Conservation (phyloP, 1,140 invertebrate species). For the Drusus annulatus region DNA sequence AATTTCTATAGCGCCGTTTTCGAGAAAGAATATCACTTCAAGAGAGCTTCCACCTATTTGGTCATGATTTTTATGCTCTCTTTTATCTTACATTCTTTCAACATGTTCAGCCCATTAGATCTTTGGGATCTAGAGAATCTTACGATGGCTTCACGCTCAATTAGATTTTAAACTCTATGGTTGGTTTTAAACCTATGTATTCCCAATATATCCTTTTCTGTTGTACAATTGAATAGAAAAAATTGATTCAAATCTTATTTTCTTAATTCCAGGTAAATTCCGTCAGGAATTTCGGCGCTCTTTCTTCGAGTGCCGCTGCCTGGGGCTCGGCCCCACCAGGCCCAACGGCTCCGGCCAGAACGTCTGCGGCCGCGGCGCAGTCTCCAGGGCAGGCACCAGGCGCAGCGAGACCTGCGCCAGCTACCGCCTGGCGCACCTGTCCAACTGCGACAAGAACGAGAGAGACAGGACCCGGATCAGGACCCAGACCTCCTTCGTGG, state of each 20-base stretch:
- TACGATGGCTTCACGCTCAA: no score
- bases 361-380: constrained; percentile 62
- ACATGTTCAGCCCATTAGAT: no score
- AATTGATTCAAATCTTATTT: no score
- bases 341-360: constrained; percentile 64
- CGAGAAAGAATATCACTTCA: background rate
- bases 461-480: constrained; percentile 66
- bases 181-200: no score
- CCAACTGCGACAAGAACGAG: constrained; percentile 67
- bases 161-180: no score
- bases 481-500: constrained; percentile 68
- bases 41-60: background rate
- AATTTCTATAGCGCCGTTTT: no score
- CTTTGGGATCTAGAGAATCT: no score
- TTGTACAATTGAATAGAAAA: no score
- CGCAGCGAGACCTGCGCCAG: constrained; percentile 68
- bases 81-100: no score
- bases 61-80: no score
- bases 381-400: constrained; percentile 42
- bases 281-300: constrained; percentile 70
- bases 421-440: constrained; percentile 67
- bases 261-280: constrained; percentile 65
- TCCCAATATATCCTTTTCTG: no score
- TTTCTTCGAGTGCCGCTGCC: constrained; percentile 70
- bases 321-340: constrained; percentile 61